Evolutionary conservation across 2,113 vertebrate genomes (phyloP).

Genomic region (Catharus bicknelli): DNA sequence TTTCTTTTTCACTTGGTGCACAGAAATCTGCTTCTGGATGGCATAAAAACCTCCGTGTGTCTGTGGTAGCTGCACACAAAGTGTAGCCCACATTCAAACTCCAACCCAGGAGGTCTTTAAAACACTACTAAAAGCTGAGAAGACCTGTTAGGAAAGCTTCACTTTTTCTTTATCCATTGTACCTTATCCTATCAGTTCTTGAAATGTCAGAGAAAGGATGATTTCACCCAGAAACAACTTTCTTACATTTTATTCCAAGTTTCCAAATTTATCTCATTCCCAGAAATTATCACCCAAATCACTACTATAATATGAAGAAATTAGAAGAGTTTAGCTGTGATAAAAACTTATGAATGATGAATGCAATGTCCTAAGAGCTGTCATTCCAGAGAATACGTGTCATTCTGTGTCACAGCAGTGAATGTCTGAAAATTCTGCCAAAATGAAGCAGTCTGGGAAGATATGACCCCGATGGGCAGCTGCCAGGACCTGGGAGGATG

Average conservation of each 20-base stretch:
- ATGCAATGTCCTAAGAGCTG: not conserved
- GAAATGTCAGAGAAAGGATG: not conserved
- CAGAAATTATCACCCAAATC: not conserved
- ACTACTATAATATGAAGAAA: not conserved
- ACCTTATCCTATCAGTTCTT: not conserved
- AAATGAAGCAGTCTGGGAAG: not conserved
- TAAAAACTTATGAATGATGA: not conserved
- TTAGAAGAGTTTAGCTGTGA: not conserved
- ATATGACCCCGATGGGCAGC: not conserved
- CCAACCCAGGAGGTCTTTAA: not conserved
- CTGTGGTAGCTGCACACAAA: not conserved
- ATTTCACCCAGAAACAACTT: not conserved
- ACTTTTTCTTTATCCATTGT: not conserved
- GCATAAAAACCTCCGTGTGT: accelerated
- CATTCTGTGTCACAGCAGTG: not conserved
- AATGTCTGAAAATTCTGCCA: not conserved
- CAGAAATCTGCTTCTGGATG: not conserved
- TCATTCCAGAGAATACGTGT: not conserved
- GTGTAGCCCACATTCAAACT: not conserved
- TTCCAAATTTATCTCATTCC: not conserved
- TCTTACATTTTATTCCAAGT: not conserved
- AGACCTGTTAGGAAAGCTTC: not conserved
- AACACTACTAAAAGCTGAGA: not conserved
- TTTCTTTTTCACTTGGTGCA: not conserved
- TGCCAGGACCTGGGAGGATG: not conserved